Evolutionary conservation across 1,140 invertebrate species (phyloP).

Genomic region (Holcopasites calliopsidis): DNA sequence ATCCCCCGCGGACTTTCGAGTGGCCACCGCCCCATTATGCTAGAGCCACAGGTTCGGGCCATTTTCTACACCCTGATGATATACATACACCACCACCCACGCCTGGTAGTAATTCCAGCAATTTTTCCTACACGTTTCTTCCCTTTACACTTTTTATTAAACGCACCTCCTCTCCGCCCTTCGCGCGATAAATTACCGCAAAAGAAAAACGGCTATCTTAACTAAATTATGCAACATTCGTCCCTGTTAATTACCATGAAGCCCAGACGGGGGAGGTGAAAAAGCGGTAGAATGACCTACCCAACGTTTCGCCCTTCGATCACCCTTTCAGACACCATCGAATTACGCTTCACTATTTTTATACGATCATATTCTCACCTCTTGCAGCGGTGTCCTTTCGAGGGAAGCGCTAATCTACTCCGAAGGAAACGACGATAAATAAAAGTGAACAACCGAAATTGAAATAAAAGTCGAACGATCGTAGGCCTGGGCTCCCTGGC

Average conservation of each 20-base stretch:
- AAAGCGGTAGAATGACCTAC: no score
- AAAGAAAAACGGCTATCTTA: neutral
- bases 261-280: no score
- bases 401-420: constrained; percentile 3
- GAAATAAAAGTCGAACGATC: constrained; percentile 48
- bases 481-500: constrained; percentile 19
- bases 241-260: neutral
- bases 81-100: neutral
- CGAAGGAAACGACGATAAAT: constrained; percentile 43
- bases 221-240: constrained; percentile 11
- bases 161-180: constrained; percentile 6
- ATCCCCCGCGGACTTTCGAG: constrained; percentile 40
- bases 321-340: neutral
- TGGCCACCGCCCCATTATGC: constrained; percentile 24
- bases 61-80: constrained; percentile 28
- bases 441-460: constrained; percentile 43
- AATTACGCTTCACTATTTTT: constrained; percentile 8
- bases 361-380: neutral
- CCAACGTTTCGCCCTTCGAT: neutral
- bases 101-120: constrained; percentile 24
- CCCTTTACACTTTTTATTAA: neutral
- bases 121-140: constrained; percentile 22
- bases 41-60: constrained; percentile 25
- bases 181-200: neutral
- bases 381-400: no score